A percentile compares a stretch with the other conserved stretches of the same genome.
phyloP scores from a whole-genome alignment of 2,113 vertebrate species.

The Dinomys branickii region DNA sequence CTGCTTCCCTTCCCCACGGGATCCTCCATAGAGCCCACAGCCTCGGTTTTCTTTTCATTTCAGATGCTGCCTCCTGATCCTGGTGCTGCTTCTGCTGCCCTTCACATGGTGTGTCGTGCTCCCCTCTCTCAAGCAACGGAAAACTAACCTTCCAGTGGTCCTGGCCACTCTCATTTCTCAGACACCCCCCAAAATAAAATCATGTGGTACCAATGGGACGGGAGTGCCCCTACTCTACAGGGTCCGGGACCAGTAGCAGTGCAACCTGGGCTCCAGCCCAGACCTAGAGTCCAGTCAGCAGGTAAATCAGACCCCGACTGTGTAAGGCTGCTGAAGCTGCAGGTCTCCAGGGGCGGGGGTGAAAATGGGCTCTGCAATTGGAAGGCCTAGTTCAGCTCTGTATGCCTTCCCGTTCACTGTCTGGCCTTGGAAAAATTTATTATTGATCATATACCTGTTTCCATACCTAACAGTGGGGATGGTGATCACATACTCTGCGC shows the following conservation, averaged over 20 bases:
- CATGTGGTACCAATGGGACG: not conserved
- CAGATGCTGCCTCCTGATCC: not conserved
- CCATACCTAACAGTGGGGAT: not conserved
- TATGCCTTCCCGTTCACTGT: not conserved
- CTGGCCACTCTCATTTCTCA: not conserved
- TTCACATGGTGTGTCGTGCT: fast-evolving
- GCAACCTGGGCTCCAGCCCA: fast-evolving
- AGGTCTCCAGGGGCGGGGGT: not conserved
- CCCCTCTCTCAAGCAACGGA: not conserved
- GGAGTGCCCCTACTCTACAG: too few species aligned
- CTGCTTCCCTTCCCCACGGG: not conserved
- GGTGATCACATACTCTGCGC: not conserved
- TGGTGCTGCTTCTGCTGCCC: not conserved
- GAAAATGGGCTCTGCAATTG: not conserved
- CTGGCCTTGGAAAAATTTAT: not conserved
- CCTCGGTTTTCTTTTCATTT: not conserved
- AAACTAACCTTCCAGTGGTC: not conserved
- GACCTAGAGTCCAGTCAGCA: too few species aligned
- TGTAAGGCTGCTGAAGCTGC: not conserved
- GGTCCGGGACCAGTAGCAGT: not conserved
- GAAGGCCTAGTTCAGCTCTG: not conserved
- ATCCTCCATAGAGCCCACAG: not conserved
- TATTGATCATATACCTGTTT: not conserved
- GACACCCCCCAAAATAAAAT: not conserved
- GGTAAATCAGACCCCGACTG: not conserved